These are phyloP conservation scores for Agrochola circellaris DNA, from an alignment of 2,888 invertebrate species.

Conservation along the genomic window DNA sequence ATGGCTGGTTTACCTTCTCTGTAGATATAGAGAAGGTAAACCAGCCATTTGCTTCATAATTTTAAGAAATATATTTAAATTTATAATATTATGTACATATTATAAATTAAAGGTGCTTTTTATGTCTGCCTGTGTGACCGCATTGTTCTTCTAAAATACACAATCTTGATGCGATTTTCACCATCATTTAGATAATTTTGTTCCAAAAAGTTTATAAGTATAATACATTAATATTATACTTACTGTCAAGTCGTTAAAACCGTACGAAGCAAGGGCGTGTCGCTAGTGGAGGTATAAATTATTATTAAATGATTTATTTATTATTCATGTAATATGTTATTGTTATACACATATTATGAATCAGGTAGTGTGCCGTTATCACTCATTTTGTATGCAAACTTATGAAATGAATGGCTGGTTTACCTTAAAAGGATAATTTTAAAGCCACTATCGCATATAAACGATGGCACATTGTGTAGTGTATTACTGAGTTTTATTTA, in stretches of 20 bases:
- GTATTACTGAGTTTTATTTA: not conserved
- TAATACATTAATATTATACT: too few relatives aligned
- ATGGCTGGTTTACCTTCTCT: too few relatives aligned
- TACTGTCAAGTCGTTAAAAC: not conserved
- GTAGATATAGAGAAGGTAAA: too few relatives aligned
- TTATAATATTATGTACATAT: too few relatives aligned
- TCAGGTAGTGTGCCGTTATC: slow-evolving; percentile 12
- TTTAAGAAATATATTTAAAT: too few relatives aligned
- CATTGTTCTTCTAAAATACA: too few relatives aligned
- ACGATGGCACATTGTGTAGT: not conserved
- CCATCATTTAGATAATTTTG: too few relatives aligned
- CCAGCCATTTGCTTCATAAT: too few relatives aligned
- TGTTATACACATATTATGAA: slow-evolving; percentile 5
- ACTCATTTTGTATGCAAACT: slow-evolving; percentile 26
- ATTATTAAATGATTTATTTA: slow-evolving; percentile 27
- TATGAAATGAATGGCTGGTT: not conserved
- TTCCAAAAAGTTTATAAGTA: too few relatives aligned
- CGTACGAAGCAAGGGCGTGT: not conserved
- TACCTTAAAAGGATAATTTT: slow-evolving; percentile 17
- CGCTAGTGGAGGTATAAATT: not conserved
- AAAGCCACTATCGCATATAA: not conserved
- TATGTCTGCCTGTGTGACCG: too few relatives aligned
- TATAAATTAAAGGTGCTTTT: too few relatives aligned
- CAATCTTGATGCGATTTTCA: too few relatives aligned
- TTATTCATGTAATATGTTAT: slow-evolving; percentile 22